These are phyloP conservation scores for Myiozetetes cayanensis DNA, from an alignment of 2,113 vertebrate genomes.

Conservation along the genomic window DNA sequence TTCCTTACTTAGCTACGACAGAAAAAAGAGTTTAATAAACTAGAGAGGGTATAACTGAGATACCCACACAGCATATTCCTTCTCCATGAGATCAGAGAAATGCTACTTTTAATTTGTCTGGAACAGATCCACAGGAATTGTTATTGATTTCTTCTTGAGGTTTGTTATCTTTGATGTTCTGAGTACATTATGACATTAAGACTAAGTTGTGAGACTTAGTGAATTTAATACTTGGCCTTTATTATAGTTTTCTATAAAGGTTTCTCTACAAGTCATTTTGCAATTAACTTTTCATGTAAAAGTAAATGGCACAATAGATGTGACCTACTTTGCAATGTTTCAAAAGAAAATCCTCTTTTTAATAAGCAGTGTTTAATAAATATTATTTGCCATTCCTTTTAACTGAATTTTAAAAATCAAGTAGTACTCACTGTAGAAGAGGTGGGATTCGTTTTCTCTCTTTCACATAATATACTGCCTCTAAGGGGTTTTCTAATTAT, in stretches of 20 bases:
- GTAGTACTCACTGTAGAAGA: neutral
- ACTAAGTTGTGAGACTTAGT: neutral
- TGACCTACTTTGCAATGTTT: conserved; percentile 25
- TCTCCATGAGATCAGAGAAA: neutral
- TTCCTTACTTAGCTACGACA: neutral
- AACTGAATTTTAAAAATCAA: neutral
- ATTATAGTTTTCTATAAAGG: neutral
- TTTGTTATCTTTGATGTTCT: neutral
- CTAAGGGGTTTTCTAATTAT: neutral
- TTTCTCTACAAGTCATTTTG: neutral
- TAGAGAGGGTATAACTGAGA: neutral
- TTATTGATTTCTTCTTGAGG: neutral
- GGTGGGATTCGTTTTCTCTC: neutral
- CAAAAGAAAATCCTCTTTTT: conserved; percentile 7
- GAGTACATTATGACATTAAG: neutral
- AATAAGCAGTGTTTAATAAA: neutral
- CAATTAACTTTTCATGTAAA: conserved; percentile 4
- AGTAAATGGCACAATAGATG: neutral
- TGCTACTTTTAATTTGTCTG: neutral
- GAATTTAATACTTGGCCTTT: neutral
- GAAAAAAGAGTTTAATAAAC: neutral
- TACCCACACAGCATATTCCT: neutral
- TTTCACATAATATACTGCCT: neutral
- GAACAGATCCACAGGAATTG: neutral
- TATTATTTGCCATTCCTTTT: neutral